These are phyloP conservation scores for Iguana delicatissima DNA, from an alignment of 2,797 vertebrate genomes.

Conservation along the genomic window DNA sequence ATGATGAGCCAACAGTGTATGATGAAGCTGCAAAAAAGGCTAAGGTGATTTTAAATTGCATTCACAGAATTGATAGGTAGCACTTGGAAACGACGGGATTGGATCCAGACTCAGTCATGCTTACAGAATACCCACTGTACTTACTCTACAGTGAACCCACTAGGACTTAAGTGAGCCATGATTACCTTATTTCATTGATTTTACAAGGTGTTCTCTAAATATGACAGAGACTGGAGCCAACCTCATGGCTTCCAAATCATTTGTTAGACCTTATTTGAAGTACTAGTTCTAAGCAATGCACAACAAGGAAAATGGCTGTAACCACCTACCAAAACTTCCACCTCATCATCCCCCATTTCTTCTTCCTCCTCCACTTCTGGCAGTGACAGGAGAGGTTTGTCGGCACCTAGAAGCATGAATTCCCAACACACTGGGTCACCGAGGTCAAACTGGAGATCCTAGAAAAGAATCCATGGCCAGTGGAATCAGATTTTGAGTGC, in stretches of 20 bases:
- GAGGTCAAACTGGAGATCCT: constrained; percentile 90
- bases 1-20: background rate
- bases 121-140: no score
- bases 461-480: constrained; percentile 30
- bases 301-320: accelerated
- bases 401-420: constrained; percentile 78
- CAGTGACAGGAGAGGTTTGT: constrained; percentile 68
- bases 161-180: background rate
- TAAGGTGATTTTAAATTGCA: background rate
- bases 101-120: no score
- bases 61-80: background rate
- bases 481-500: background rate
- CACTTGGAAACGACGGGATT: background rate
- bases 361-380: constrained; percentile 60
- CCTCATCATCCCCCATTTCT: background rate
- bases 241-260: no score
- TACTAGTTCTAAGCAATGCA: no score
- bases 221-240: no score
- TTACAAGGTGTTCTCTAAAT: background rate
- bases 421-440: constrained; percentile 87
- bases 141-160: background rate
- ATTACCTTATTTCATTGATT: background rate
- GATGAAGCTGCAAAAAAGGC: background rate
- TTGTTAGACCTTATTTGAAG: no score
- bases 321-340: constrained; percentile 68